Percentiles rank a stretch among this genome's conserved stretches.
Evolutionary conservation across 2,113 vertebrate species (phyloP).

Genomic region (Cyanoliseus patagonus): DNA sequence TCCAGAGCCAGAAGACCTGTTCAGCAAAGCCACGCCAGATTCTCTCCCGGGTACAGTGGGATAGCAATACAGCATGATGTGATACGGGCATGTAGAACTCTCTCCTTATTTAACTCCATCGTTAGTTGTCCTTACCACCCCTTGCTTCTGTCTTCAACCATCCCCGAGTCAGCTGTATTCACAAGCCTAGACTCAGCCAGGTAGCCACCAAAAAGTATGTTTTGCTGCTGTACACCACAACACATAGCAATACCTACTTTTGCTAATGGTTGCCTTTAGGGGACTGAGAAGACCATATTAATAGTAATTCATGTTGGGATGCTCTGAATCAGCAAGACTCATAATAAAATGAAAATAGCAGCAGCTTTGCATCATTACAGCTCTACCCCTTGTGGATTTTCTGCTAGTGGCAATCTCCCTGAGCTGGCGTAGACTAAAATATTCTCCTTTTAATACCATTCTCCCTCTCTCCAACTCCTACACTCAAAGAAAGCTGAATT

Average conservation of each 20-base stretch:
- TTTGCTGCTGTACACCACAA: not conserved
- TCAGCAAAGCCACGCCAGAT: not conserved
- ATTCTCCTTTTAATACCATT: constrained; percentile 44
- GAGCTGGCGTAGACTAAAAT: constrained; percentile 25
- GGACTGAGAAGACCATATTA: constrained; percentile 27
- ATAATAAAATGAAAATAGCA: constrained; percentile 57
- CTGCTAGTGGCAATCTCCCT: constrained; percentile 58
- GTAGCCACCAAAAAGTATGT: not conserved
- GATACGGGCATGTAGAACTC: not conserved
- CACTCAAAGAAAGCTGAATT: constrained; percentile 36
- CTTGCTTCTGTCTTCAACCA: not conserved
- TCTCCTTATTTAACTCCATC: not conserved
- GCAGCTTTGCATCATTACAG: constrained; percentile 64
- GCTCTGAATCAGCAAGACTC: constrained; percentile 62
- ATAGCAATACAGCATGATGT: not conserved
- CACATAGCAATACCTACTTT: not conserved
- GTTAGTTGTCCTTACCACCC: not conserved
- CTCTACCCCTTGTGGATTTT: constrained; percentile 59
- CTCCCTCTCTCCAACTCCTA: constrained; percentile 14
- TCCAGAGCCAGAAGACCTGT: not conserved
- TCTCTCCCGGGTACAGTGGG: not conserved
- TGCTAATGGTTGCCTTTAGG: constrained; percentile 35
- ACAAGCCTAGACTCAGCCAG: not conserved
- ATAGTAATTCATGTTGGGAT: constrained; percentile 41
- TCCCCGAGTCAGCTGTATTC: not conserved